Evolutionary conservation across 2,888 invertebrate species (phyloP).

Genomic region (Stenolophus ochropezus): DNA sequence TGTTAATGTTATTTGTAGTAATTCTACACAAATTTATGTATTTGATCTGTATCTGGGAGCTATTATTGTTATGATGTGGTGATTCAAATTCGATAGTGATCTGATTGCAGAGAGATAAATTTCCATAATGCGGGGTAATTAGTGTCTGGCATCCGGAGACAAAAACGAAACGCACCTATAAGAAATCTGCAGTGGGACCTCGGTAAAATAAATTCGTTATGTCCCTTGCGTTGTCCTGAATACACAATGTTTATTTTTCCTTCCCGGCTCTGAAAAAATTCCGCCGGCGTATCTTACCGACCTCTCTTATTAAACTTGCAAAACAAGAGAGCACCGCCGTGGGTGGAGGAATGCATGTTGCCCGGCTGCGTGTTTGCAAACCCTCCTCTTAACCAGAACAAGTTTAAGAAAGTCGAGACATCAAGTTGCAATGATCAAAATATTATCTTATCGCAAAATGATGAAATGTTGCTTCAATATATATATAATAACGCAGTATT

Average conservation of each 20-base stretch:
- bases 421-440: too few relatives aligned
- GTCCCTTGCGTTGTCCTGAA: slow-evolving; percentile 42
- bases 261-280: slow-evolving; percentile 47
- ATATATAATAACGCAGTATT: too few relatives aligned
- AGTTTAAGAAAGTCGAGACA: too few relatives aligned
- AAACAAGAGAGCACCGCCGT: slow-evolving; percentile 45
- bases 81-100: not conserved
- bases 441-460: too few relatives aligned
- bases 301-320: slow-evolving; percentile 55
- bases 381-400: not conserved
- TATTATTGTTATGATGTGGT: not conserved
- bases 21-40: too few relatives aligned
- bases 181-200: slow-evolving; percentile 41
- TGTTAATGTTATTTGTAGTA: too few relatives aligned
- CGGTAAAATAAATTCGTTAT: slow-evolving; percentile 51
- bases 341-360: slow-evolving; percentile 40
- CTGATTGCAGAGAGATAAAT: slow-evolving; percentile 20
- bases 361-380: not conserved
- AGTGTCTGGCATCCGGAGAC: not conserved
- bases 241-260: slow-evolving; percentile 53
- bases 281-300: slow-evolving; percentile 51
- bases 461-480: too few relatives aligned
- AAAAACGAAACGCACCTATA: slow-evolving; percentile 50
- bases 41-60: too few relatives aligned
- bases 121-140: slow-evolving; percentile 42